Conservation (phyloP, 2,797 vertebrate genomes). For the Neosilurus hyrtlii region DNA sequence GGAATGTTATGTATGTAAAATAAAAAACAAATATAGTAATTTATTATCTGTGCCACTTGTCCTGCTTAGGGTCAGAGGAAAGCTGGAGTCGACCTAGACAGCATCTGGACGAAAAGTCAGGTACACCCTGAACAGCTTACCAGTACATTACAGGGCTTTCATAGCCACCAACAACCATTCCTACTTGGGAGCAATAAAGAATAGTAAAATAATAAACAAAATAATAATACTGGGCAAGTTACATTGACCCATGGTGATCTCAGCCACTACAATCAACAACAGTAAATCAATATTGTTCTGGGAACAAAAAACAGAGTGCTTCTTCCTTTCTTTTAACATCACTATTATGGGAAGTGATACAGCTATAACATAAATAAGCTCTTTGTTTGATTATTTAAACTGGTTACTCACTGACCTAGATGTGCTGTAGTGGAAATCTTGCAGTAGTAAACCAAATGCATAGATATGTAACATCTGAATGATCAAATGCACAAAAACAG, state of each 20-base stretch:
- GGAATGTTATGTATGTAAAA: neutral
- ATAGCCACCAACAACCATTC: too few relatives aligned
- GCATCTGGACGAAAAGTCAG: too few relatives aligned
- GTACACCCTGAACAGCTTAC: too few relatives aligned
- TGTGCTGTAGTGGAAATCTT: neutral
- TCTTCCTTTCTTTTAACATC: neutral
- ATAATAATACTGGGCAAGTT: neutral
- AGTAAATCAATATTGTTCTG: constrained; percentile 12
- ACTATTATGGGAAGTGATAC: neutral
- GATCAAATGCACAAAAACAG: constrained; percentile 21
- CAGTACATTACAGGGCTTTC: too few relatives aligned
- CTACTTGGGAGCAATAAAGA: too few relatives aligned
- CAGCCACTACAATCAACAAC: neutral
- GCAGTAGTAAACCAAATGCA: neutral
- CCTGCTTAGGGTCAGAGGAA: too few relatives aligned
- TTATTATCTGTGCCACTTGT: too few relatives aligned
- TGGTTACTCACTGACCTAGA: neutral
- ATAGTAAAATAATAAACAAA: too few relatives aligned
- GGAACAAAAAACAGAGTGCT: neutral
- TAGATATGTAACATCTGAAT: constrained; percentile 1
- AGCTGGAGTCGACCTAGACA: too few relatives aligned
- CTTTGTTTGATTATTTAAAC: neutral
- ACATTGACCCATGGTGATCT: neutral
- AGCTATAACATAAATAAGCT: neutral
- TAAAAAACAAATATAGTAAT: neutral